A percentile compares a stretch with the other conserved stretches of the same genome.
phyloP scores from a whole-genome alignment of 2,113 vertebrate species.

The Phylloscopus whistleri region DNA sequence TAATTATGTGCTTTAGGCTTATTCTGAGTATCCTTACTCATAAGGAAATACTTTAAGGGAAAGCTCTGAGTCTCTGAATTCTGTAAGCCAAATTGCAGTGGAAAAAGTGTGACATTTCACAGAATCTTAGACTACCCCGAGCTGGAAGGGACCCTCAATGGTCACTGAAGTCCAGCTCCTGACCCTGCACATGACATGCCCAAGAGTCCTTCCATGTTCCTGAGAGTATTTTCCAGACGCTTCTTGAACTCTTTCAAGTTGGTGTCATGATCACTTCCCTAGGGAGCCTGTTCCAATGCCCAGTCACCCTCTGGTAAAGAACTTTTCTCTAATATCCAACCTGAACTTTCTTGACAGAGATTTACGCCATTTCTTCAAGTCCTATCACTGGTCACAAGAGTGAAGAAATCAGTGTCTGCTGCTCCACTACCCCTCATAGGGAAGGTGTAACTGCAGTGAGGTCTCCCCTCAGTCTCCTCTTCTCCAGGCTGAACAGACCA shows the following conservation, averaged over 20 bases:
- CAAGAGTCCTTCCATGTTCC: not conserved
- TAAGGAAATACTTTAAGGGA: not conserved
- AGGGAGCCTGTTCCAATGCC: not conserved
- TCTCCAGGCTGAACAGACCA: not conserved
- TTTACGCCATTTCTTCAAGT: not conserved
- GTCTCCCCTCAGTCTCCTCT: not conserved
- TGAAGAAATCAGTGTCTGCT: not conserved
- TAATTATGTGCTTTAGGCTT: not conserved
- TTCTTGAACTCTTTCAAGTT: not conserved
- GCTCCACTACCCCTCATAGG: rapidly evolving
- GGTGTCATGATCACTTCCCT: no score
- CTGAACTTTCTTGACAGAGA: not conserved
- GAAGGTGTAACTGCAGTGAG: not conserved
- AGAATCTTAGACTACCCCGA: not conserved
- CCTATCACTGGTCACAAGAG: no score
- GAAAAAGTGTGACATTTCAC: not conserved
- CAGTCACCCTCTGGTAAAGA: not conserved
- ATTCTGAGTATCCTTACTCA: not conserved
- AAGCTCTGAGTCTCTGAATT: not conserved
- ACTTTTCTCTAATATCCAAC: not conserved
- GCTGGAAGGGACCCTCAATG: rapidly evolving
- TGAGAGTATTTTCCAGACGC: not conserved
- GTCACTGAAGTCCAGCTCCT: not conserved
- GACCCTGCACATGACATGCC: no score
- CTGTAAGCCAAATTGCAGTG: not conserved